A percentile compares a stretch with the other conserved stretches of the same genome.
These are phyloP conservation scores for Elysia crispata DNA, from an alignment of 2,888 invertebrate genomes.

Conservation along the genomic window DNA sequence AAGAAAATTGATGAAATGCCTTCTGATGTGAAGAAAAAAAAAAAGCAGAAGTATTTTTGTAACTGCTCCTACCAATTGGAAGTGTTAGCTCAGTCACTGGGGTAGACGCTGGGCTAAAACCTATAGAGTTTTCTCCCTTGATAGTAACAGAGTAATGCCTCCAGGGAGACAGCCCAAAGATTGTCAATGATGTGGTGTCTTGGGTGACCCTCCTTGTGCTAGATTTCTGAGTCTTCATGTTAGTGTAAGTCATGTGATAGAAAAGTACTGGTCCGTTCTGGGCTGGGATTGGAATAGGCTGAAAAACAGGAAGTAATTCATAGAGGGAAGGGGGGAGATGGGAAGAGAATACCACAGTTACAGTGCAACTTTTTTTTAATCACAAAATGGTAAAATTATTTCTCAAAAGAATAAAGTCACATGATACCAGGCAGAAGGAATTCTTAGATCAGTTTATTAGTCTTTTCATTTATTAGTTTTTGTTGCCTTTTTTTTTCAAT, in stretches of 20 bases:
- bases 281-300: conserved; percentile 41
- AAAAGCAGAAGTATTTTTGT: neutral
- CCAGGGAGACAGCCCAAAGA: conserved; percentile 65
- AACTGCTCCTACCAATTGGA: conserved; percentile 57
- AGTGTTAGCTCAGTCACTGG: conserved; percentile 56
- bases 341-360: too few species aligned
- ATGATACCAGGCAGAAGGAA: too few species aligned
- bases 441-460: too few species aligned
- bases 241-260: conserved; percentile 37
- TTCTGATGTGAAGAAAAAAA: too few species aligned
- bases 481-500: too few species aligned
- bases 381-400: too few species aligned
- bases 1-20: neutral
- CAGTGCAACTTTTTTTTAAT: too few species aligned
- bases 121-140: conserved; percentile 63
- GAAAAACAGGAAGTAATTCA: too few species aligned
- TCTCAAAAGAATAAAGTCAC: too few species aligned
- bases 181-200: conserved; percentile 49
- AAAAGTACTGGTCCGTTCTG: conserved; percentile 51
- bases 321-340: too few species aligned
- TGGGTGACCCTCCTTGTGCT: neutral
- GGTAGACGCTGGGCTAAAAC: conserved; percentile 53
- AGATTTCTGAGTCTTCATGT: conserved; percentile 9
- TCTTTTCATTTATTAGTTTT: too few species aligned
- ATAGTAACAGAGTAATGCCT: conserved; percentile 62